These are phyloP conservation scores for Tragelaphus buxtoni DNA, from an alignment of 2,113 vertebrate species.

Conservation along the genomic window DNA sequence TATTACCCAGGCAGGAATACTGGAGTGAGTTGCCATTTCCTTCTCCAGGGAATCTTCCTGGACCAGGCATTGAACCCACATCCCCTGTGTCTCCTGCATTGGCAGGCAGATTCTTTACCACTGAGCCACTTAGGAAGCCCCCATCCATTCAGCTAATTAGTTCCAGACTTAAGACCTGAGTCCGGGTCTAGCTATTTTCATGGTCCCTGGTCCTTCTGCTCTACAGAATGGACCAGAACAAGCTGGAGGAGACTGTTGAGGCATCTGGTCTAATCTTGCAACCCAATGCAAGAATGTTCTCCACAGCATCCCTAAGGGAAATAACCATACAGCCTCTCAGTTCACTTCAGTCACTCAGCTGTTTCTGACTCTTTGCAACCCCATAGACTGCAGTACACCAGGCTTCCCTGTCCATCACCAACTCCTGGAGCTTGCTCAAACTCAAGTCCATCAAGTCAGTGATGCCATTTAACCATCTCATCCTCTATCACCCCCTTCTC, in stretches of 20 bases:
- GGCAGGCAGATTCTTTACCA: background rate
- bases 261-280: background rate
- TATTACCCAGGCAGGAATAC: background rate
- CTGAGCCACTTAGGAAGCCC: background rate
- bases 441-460: background rate
- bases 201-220: background rate
- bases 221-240: background rate
- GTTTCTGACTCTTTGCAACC: background rate
- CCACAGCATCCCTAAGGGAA: rapidly evolving
- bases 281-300: background rate
- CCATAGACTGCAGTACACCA: background rate
- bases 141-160: background rate
- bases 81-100: background rate
- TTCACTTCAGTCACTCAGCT: background rate
- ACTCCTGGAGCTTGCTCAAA: background rate
- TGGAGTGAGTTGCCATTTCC: background rate
- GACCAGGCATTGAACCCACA: background rate
- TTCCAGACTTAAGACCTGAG: background rate
- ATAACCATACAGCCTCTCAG: background rate
- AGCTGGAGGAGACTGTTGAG: background rate
- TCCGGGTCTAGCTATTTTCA: background rate
- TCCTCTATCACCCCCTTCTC: background rate
- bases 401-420: background rate
- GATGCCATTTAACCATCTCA: background rate
- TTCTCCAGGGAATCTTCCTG: background rate